Evolutionary conservation across 1,140 invertebrate species (phyloP).

Genomic region (Archegozetes longisetosus): DNA sequence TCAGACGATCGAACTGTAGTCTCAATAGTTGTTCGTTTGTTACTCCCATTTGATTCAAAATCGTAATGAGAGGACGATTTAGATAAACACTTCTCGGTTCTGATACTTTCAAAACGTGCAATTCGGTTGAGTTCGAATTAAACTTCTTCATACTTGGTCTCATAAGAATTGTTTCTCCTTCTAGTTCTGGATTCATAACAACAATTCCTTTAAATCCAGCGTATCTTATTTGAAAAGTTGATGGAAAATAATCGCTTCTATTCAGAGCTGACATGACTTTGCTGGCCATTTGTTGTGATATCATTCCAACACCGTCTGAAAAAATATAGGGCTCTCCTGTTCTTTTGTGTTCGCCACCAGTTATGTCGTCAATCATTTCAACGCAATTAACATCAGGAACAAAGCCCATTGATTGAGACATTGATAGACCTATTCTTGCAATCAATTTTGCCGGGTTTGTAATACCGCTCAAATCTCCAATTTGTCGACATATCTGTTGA

Average conservation of each 20-base stretch:
- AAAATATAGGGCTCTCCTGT: conserved; percentile 20
- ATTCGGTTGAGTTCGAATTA: background rate
- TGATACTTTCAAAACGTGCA: conserved; percentile 13
- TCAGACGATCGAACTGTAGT: conserved; percentile 12
- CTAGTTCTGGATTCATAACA: conserved; percentile 14
- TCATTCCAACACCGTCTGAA: conserved; percentile 24
- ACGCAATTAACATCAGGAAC: conserved; percentile 2
- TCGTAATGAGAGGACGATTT: conserved; percentile 21
- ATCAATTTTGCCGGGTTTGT: conserved; percentile 26
- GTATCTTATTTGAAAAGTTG: conserved; percentile 22
- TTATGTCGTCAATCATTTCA: background rate
- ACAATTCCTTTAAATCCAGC: conserved; percentile 23
- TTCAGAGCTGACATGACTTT: conserved; percentile 11
- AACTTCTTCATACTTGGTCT: conserved; percentile 21
- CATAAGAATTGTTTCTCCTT: conserved; percentile 16
- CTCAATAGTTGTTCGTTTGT: background rate
- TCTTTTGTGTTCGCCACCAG: background rate
- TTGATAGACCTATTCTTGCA: conserved; percentile 26
- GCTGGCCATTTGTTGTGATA: conserved; percentile 18
- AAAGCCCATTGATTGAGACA: conserved; percentile 40
- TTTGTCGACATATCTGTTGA: conserved; percentile 14
- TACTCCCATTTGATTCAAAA: conserved; percentile 20
- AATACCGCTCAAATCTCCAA: conserved; percentile 22
- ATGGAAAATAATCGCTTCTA: conserved; percentile 8
- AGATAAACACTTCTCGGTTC: conserved; percentile 12